These are phyloP conservation scores for Pseudochirops corinnae DNA, from an alignment of 2,797 vertebrate genomes.

Conservation along the genomic window DNA sequence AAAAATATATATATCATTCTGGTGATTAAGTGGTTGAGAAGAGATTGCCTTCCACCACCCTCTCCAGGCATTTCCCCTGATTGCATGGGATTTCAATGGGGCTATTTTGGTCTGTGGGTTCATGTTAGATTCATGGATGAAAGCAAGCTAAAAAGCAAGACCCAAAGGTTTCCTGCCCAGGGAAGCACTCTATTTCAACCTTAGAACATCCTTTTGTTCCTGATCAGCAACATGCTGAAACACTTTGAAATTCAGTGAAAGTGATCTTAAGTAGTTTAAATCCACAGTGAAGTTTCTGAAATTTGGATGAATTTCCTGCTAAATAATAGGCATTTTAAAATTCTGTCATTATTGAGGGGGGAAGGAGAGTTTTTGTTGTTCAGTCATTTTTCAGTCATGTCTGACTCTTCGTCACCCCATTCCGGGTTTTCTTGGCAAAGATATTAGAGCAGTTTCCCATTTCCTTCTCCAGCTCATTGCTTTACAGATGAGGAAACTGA, in stretches of 20 bases:
- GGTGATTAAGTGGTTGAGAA: conserved; percentile 66
- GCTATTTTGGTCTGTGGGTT: conserved; percentile 75
- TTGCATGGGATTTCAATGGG: conserved; percentile 70
- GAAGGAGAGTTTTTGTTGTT: background rate
- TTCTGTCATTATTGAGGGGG: conserved; percentile 31
- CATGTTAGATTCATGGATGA: conserved; percentile 79
- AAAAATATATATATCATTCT: conserved; percentile 36
- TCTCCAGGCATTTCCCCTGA: conserved; percentile 78
- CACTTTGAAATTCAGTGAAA: conserved; percentile 46
- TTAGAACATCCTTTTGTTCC: conserved; percentile 48
- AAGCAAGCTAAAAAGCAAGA: conserved; percentile 68
- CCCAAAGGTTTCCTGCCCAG: conserved; percentile 28
- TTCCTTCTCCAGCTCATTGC: background rate
- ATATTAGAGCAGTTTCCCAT: background rate
- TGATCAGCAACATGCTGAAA: conserved; percentile 21
- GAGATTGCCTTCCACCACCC: conserved; percentile 71
- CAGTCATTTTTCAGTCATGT: background rate
- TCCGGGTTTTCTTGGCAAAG: background rate
- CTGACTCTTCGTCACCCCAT: background rate
- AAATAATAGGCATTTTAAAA: conserved; percentile 13
- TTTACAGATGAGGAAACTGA: background rate
- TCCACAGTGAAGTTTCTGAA: conserved; percentile 43
- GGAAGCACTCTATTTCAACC: conserved; percentile 54
- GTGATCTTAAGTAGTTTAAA: conserved; percentile 21
- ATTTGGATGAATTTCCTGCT: conserved; percentile 35